Evolutionary conservation across 2,797 vertebrate genomes (phyloP).

Genomic region (Alosa sapidissima): DNA sequence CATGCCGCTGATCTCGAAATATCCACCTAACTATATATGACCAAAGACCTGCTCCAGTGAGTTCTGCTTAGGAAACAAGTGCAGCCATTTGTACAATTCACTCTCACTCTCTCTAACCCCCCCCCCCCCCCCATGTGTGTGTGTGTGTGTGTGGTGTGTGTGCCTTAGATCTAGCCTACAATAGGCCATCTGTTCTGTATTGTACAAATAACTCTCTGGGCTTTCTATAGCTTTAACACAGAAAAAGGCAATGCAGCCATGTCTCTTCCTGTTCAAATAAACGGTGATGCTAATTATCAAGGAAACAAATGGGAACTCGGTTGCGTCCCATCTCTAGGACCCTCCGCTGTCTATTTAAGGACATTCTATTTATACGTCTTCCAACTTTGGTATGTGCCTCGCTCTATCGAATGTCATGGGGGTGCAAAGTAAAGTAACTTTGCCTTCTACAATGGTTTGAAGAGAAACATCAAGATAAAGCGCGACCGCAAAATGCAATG

Average conservation of each 20-base stretch:
- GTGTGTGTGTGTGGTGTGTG: not conserved
- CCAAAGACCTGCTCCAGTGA: not conserved
- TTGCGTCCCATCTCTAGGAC: constrained; percentile 43
- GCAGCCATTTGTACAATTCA: not conserved
- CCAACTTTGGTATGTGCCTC: constrained; percentile 66
- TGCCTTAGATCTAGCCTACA: not conserved
- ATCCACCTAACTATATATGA: not conserved
- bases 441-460: not conserved
- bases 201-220: not conserved
- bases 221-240: not conserved
- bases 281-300: not conserved
- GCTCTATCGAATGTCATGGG: constrained; percentile 71
- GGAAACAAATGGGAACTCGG: not conserved
- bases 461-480: not conserved
- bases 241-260: not conserved
- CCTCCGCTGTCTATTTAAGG: constrained; percentile 74
- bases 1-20: not conserved
- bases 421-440: constrained; percentile 26
- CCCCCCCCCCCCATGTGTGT: not conserved
- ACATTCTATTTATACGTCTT: constrained; percentile 73
- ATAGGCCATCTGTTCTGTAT: not conserved
- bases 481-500: not conserved
- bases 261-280: not conserved
- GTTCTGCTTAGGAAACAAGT: not conserved
- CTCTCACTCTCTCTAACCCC: not conserved